These are phyloP conservation scores for Pleuronectes platessa DNA, from an alignment of 2,113 vertebrate genomes.

Conservation along the genomic window DNA sequence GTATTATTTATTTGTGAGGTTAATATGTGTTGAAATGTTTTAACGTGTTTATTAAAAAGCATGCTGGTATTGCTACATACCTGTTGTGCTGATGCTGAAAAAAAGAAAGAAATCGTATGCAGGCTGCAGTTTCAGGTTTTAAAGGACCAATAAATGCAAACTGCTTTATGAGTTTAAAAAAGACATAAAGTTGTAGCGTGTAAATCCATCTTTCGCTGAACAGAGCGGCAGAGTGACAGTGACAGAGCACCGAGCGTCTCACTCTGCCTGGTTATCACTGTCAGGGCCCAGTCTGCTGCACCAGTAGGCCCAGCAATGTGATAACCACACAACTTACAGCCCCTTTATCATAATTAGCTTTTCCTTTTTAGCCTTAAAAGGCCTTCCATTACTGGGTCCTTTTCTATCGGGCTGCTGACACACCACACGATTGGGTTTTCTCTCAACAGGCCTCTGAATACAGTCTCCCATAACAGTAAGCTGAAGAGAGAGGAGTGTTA, in stretches of 20 bases:
- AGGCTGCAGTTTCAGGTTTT: background rate
- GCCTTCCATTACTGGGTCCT: slow-evolving; percentile 83
- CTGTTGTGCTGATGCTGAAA: background rate
- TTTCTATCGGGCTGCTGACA: slow-evolving; percentile 79
- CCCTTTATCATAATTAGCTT: slow-evolving; percentile 88
- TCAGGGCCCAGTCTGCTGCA: slow-evolving; percentile 82
- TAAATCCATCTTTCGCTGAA: slow-evolving; percentile 67
- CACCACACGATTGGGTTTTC: slow-evolving; percentile 75
- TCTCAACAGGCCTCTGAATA: slow-evolving; percentile 62
- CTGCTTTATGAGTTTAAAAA: slow-evolving; percentile 38
- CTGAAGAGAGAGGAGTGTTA: slow-evolving; percentile 7
- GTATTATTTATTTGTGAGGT: background rate
- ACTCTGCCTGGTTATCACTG: slow-evolving; percentile 83
- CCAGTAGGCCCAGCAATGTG: slow-evolving; percentile 80
- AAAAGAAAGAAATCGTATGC: background rate
- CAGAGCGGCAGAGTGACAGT: slow-evolving; percentile 78
- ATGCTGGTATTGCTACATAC: background rate
- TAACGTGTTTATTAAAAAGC: background rate
- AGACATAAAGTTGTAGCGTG: slow-evolving; percentile 53
- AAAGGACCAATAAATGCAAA: slow-evolving; percentile 34
- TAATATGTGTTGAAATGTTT: slow-evolving; percentile 15
- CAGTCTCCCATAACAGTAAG: slow-evolving; percentile 43
- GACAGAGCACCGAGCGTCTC: slow-evolving; percentile 78
- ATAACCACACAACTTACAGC: slow-evolving; percentile 86
- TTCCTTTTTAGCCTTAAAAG: slow-evolving; percentile 85